phyloP scores from a whole-genome alignment of 1,140 invertebrate species.

The Coelopa frigida region DNA sequence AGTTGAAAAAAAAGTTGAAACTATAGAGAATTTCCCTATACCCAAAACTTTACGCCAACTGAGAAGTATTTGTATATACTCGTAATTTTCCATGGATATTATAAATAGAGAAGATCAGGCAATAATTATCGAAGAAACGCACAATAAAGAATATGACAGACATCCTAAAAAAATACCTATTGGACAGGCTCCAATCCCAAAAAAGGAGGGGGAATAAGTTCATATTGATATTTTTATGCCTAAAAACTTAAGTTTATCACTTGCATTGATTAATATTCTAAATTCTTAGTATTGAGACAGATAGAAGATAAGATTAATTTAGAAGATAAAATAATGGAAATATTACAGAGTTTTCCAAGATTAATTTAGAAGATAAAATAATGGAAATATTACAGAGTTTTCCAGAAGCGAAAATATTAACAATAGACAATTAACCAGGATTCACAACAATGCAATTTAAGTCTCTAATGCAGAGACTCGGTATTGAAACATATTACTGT shows the following conservation, averaged over 20 bases:
- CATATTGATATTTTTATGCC: constrained; percentile 10
- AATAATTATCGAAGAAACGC: constrained; percentile 6
- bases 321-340: too few relatives aligned
- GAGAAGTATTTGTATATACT: constrained; percentile 18
- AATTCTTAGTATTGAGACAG: constrained; percentile 12
- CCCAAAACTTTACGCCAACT: constrained; percentile 18
- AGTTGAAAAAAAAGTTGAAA: constrained; percentile 27
- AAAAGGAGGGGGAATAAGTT: constrained; percentile 2
- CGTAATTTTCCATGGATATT: constrained; percentile 23
- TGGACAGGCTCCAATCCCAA: too few relatives aligned
- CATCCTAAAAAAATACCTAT: constrained; percentile 13
- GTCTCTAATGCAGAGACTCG: constrained; percentile 5
- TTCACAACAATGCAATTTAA: constrained; percentile 5
- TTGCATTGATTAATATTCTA: constrained; percentile 12
- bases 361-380: constrained; percentile 13
- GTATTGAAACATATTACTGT: constrained; percentile 4
- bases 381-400: constrained; percentile 7
- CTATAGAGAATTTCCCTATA: constrained; percentile 16
- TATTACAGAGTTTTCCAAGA: too few relatives aligned
- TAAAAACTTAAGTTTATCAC: constrained; percentile 10
- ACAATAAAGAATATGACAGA: constrained; percentile 10
- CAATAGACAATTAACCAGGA: constrained; percentile 7
- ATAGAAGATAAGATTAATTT: constrained; percentile 14
- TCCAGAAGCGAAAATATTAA: constrained; percentile 2
- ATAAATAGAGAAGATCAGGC: constrained; percentile 11